Evolutionary conservation across 2,113 vertebrate genomes (phyloP).

Genomic region (Azemiops feae): DNA sequence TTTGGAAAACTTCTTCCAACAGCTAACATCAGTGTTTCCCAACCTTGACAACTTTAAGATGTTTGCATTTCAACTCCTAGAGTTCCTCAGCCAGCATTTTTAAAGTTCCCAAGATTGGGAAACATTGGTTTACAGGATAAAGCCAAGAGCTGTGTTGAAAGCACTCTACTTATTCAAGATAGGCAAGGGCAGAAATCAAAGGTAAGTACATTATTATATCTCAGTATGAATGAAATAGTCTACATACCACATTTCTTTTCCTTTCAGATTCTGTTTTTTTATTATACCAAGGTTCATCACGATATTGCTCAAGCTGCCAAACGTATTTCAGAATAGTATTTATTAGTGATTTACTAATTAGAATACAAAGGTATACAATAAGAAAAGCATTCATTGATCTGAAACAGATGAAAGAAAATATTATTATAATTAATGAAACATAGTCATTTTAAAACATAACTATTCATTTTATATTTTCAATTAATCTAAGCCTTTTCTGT

Average conservation of each 20-base stretch:
- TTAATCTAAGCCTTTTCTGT: not conserved
- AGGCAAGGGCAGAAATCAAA: not conserved
- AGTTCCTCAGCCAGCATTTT: not conserved
- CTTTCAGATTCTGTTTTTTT: constrained; percentile 83
- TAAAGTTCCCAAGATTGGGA: not conserved
- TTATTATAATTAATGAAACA: not conserved
- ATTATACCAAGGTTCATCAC: constrained; percentile 94
- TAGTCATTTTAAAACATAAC: not conserved
- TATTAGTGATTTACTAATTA: constrained; percentile 91
- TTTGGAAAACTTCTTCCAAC: not conserved
- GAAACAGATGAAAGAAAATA: not conserved
- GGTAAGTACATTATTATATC: not conserved
- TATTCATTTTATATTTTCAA: not conserved
- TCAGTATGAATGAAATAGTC: not conserved
- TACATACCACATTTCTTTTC: constrained; percentile 83
- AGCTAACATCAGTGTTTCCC: not conserved
- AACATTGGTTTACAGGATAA: not conserved
- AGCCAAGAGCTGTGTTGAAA: not conserved
- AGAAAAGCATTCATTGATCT: constrained; percentile 97
- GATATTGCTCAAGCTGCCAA: constrained; percentile 88
- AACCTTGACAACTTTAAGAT: not conserved
- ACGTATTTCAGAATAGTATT: constrained; percentile 89
- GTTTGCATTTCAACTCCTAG: not conserved
- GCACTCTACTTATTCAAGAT: not conserved
- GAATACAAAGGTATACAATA: constrained; percentile 94